Percentiles rank a stretch among this genome's conserved stretches.
Evolutionary conservation across 2,113 vertebrate genomes (phyloP).

Genomic region (Silurus meridionalis): DNA sequence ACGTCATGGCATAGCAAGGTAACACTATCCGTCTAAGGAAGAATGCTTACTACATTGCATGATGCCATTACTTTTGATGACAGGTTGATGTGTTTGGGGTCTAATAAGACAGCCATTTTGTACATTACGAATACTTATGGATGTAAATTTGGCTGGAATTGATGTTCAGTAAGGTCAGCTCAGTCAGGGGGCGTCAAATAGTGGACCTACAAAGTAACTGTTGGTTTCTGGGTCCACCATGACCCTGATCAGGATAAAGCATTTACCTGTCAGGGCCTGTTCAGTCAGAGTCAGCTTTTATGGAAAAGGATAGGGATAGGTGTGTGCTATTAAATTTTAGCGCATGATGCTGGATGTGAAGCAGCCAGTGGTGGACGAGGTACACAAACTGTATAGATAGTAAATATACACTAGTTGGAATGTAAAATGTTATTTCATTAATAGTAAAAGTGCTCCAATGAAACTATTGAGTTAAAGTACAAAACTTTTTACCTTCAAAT

Average conservation of each 20-base stretch:
- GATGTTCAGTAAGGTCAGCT: too few species aligned
- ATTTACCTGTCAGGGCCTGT: not conserved
- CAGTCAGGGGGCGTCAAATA: not conserved
- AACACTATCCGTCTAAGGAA: slow-evolving; percentile 62
- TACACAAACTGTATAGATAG: too few species aligned
- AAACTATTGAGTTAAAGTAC: too few species aligned
- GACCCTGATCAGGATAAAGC: not conserved
- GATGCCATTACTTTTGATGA: not conserved
- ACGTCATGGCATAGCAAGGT: slow-evolving; percentile 67
- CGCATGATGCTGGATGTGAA: too few species aligned
- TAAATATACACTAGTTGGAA: too few species aligned
- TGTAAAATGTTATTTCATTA: too few species aligned
- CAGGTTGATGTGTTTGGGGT: slow-evolving; percentile 11
- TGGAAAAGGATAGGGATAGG: too few species aligned
- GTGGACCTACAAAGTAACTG: not conserved
- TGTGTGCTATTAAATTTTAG: too few species aligned
- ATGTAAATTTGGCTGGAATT: slow-evolving; percentile 20
- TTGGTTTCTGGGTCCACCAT: not conserved
- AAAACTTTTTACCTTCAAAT: too few species aligned
- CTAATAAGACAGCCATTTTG: slow-evolving; percentile 24
- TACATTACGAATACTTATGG: slow-evolving; percentile 29
- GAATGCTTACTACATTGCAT: slow-evolving; percentile 40
- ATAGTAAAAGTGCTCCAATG: too few species aligned
- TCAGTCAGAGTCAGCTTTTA: not conserved
- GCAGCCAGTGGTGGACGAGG: too few species aligned